These are phyloP conservation scores for Hemicordylus capensis DNA, from an alignment of 2,113 vertebrate genomes.

Conservation along the genomic window DNA sequence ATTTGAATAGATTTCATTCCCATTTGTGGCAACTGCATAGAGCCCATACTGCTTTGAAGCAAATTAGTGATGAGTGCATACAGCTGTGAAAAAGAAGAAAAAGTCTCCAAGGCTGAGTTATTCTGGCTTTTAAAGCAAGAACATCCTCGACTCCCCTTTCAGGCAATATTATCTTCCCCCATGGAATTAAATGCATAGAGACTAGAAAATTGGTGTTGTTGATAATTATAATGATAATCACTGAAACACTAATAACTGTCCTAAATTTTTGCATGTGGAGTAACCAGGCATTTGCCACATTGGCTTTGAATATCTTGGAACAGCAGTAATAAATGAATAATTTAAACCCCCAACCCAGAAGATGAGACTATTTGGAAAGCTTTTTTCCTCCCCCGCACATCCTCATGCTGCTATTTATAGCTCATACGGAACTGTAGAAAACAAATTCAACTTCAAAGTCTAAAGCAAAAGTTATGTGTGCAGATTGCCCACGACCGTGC, in stretches of 20 bases:
- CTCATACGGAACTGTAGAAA: background rate
- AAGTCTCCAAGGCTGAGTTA: slow-evolving; percentile 22
- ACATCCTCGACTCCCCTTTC: slow-evolving; percentile 30
- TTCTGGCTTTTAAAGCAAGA: slow-evolving; percentile 33
- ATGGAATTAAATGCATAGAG: background rate
- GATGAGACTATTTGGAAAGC: background rate
- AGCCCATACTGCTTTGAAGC: slow-evolving; percentile 1
- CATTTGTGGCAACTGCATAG: slow-evolving; percentile 4
- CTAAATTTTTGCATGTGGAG: background rate
- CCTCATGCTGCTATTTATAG: background rate
- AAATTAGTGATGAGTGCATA: background rate
- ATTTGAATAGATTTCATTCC: background rate
- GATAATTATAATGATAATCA: background rate
- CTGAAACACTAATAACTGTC: background rate
- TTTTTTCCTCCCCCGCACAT: background rate
- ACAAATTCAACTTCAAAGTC: background rate
- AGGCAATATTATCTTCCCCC: background rate
- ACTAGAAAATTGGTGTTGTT: background rate
- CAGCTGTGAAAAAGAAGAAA: background rate
- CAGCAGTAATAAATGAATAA: slow-evolving; percentile 14
- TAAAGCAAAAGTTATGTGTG: background rate
- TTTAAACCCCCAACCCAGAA: background rate
- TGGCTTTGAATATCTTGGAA: slow-evolving; percentile 5
- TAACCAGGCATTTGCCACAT: background rate
- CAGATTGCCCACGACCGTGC: background rate